Evolutionary conservation across 2,797 vertebrate species (phyloP), one percentile per base, ranked within the genome.

Genomic region (Taenioides sp.): DNA sequence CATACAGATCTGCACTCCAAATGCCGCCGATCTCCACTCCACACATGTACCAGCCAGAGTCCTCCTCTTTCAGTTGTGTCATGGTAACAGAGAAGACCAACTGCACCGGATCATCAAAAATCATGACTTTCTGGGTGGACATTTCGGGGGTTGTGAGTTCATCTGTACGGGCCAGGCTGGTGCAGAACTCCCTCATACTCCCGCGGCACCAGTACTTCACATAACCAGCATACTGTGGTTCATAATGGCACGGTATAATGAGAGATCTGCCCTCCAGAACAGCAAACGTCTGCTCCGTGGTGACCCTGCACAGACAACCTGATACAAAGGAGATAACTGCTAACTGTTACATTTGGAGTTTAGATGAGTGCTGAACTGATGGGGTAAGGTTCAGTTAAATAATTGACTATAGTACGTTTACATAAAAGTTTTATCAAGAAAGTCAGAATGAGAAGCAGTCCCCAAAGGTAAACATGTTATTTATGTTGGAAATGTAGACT

Each of bases 171-270:
- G 87, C 91, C 31, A 92, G 73, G 25, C 52, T 91, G 66, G 43
- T 75, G 81, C 94, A 95, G 84, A 93, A 91, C 17, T 87, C 89
- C 71, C 71, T 88, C 16, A 67, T 74, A 0, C 28, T 68, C 17
- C 94, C 93, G 0, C 9, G 70, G 54, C 93, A 94, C 92, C 92
- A 94, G 87, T 95, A 94, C 34, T 94, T 95, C 0, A 94, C 90
- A 58, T 93, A 74, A 57, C 64, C 25, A 69, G 81, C 80, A 5
- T 93, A 92, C 82, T 93, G 86, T 5, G 90, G 88, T 65, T 87
- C 87, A 2, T 94, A 95, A 65, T 84, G 84, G 63, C 93, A 94
- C 0, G 92, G 90, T 59, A 94, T 18, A 0, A 60, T 87, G 68
- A 94, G 43, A 6, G 88, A 79, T 1, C 73, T 61, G 17, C 93